phyloP scores from a whole-genome alignment of 53 echinoderm and acorn worm species.

The Pentamera pediparva region DNA sequence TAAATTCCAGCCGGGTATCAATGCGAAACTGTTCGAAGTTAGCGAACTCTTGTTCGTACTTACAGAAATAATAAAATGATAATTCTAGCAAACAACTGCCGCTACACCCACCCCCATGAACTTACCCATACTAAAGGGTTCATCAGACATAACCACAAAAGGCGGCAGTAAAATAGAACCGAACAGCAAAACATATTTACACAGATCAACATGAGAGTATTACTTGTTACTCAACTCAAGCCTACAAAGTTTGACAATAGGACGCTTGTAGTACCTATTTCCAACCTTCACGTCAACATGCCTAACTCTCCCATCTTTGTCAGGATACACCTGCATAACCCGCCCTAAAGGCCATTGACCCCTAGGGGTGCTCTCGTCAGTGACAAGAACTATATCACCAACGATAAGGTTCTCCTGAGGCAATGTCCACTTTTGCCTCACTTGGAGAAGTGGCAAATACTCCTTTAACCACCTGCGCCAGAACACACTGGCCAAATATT shows the following conservation, averaged over 20 bases:
- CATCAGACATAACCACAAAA: too few species aligned
- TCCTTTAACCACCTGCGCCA: conserved; percentile 42
- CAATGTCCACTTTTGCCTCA: conserved; percentile 38
- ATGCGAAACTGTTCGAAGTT: too few species aligned
- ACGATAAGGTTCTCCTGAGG: conserved; percentile 26
- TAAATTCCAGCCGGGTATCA: too few species aligned
- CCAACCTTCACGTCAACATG: conserved; percentile 34
- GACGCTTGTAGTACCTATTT: conserved; percentile 21
- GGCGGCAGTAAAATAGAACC: too few species aligned
- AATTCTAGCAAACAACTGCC: too few species aligned
- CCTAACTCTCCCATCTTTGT: conserved; percentile 11
- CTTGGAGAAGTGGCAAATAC: conserved; percentile 41
- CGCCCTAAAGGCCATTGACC: conserved; percentile 37
- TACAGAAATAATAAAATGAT: too few species aligned
- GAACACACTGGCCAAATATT: conserved; percentile 37
- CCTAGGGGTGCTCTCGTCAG: conserved; percentile 4
- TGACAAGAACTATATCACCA: conserved; percentile 38
- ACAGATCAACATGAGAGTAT: too few species aligned
- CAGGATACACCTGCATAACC: conserved; percentile 1
- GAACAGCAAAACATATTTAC: too few species aligned
- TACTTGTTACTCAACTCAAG: too few species aligned
- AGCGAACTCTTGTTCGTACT: too few species aligned
- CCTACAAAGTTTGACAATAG: conserved; percentile 34
- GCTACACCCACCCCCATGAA: too few species aligned
- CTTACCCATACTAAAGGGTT: too few species aligned